Evolutionary conservation across 2,888 invertebrate genomes (phyloP), one percentile per base, ranked within the genome.

Genomic region (Seladonia tumulorum): DNA sequence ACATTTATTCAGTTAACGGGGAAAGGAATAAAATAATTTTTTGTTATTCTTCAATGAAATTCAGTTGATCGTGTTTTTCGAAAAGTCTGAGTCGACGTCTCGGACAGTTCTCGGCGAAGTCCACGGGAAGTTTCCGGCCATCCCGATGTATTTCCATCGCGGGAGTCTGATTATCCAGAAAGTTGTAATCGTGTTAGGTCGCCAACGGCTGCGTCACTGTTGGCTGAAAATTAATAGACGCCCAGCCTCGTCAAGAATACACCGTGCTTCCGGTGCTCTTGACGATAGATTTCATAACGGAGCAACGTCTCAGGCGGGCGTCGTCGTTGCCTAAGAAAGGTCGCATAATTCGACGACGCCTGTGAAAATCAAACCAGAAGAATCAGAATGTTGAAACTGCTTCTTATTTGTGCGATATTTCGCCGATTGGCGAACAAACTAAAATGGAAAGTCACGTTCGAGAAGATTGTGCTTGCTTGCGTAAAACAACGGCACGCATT

Each of bases 111-210:
- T 75, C 63, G 39, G 29, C 76, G 66, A 60, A 70, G 73, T 75
- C 53, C 39, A 39, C 45, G 42, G 10, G 45, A 86, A 81, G 72
- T 86, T 85, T 57, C 85, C 49, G 60, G 57, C 75, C 70, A 87
- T 79, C 75, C 70, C 45, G n/a, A 42, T 85, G 75, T 82, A 71
- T 82, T 88, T 82, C 63, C 81, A 77, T 74, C 81, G 70, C 47
- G 83, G 63, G 66, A 81, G 79, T 84, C 90, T 90, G 89, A 90
- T 90, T 90, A 90, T 90, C 88, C 84, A 83, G 82, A 90, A 90
- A 90, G 84, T 90, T 84, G 83, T 90, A 90, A 90, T 90, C 88
- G 73, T 82, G 76, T 90, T 90, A 90, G 79, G 77, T 75, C 79
- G 82, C 79, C 82, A 78, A 85, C 87, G 83, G 85, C 81, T 72